Percentiles rank a stretch among this genome's conserved stretches.
Conservation (phyloP, 2,113 vertebrate genomes). For the Gymnarchus niloticus region DNA sequence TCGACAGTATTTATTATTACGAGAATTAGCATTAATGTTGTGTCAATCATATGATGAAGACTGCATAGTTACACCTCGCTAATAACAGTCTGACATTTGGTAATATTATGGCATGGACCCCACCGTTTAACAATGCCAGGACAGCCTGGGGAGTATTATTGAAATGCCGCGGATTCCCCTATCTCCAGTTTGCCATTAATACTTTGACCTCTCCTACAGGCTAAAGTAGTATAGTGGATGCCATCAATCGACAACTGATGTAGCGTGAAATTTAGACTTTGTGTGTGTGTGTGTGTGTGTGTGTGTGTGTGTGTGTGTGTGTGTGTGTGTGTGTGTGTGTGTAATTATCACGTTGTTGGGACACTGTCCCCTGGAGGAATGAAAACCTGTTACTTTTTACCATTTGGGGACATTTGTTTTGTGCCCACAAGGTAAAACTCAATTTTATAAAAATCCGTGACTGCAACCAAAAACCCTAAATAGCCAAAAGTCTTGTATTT, state of each 20-base stretch:
- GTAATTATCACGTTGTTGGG: too few relatives aligned
- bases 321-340: too few relatives aligned
- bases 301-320: too few relatives aligned
- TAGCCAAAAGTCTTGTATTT: too few relatives aligned
- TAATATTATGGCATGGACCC: background rate
- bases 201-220: background rate
- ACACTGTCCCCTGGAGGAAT: too few relatives aligned
- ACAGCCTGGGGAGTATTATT: background rate
- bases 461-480: too few relatives aligned
- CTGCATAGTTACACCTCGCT: background rate
- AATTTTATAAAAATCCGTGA: too few relatives aligned
- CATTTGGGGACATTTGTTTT: too few relatives aligned
- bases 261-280: background rate
- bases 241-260: background rate
- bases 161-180: constrained; percentile 6
- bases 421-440: too few relatives aligned
- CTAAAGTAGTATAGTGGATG: background rate
- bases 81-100: background rate
- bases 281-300: too few relatives aligned
- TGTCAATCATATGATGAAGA: background rate
- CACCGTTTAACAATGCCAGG: background rate
- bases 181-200: background rate
- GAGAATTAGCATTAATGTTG: background rate
- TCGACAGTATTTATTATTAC: background rate
- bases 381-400: too few relatives aligned